Conservation (phyloP, 2,797 vertebrate species). For the Xenops minutus region DNA sequence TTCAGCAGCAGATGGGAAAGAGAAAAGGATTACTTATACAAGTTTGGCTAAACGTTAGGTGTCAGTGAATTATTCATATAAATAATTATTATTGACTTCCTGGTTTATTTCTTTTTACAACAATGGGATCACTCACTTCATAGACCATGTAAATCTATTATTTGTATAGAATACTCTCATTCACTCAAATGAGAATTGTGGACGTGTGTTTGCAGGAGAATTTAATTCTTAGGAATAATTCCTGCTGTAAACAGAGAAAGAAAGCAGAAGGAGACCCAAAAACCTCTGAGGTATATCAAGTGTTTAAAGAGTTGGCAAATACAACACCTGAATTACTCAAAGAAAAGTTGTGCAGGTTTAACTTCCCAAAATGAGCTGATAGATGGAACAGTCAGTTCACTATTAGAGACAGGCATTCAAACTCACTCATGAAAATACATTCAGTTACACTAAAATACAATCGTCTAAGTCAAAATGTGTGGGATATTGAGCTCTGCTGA, state of each 20-base stretch:
- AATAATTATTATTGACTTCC: not conserved
- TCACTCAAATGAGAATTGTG: constrained; percentile 2
- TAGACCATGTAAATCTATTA: not conserved
- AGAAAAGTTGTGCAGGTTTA: not conserved
- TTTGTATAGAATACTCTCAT: not conserved
- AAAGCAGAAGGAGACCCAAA: not conserved
- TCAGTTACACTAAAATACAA: not conserved
- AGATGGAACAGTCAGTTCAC: not conserved
- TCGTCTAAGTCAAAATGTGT: not conserved
- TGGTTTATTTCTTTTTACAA: not conserved
- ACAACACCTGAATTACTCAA: not conserved
- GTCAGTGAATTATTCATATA: constrained; percentile 4
- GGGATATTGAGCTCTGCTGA: not conserved
- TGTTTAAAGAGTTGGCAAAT: not conserved
- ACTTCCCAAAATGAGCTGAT: not conserved
- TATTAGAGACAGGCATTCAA: not conserved
- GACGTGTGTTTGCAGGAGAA: not conserved
- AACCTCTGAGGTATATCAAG: not conserved
- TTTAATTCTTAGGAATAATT: not conserved
- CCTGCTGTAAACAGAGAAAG: not conserved
- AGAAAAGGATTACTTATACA: constrained; percentile 71
- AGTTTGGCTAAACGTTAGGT: constrained; percentile 23
- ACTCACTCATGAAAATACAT: not conserved
- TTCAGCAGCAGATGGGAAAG: constrained; percentile 83
- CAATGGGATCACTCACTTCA: not conserved